Evolutionary conservation across 2,888 invertebrate genomes (phyloP), one percentile per base, ranked within the genome.

Genomic region (Phortica okadai): DNA sequence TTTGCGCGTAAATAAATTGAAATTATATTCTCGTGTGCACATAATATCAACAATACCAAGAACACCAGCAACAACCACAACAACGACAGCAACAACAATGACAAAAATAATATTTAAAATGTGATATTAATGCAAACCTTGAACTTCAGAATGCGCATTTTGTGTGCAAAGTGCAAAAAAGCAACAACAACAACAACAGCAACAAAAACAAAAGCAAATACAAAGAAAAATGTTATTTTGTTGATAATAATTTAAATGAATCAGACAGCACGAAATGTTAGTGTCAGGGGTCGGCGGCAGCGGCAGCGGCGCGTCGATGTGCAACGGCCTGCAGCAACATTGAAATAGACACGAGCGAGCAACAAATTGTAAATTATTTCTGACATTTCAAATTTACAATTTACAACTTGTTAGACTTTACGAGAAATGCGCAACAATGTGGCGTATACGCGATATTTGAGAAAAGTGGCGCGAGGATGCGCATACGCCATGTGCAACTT

Each of bases 121-220:
- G 16, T 6, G 14, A 11, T 56, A 11, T 56, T 16, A 56, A 5
- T 45, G 21, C 56, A 67, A 66, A 76, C 76, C 80, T 80, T 80
- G 78, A 80, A 80, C 80, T 80, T 80, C 67, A 77, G 25, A 70
- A 70, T 10, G 54, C 70, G 50, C 50, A 50, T 50, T 50, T 50
- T 50, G 50, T 50, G 14, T 50, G 50, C 50, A 50, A 50, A 50
- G 50, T 33, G 33, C 33, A 33, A 33, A 33, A 21, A 21, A 21
- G 21, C 21, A 21, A 33, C 33, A 33, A 33, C 33, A 33, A 33
- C 33, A 33, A 33, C 4, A 33, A 33, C 33, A 33, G 33, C 33
- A 33, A 33, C 33, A 33, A 33, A 33, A 33, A 33, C 33, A 33
- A 33, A 33, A 5, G 33, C 33, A 33, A 33, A 33, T 33, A 33